These are phyloP conservation scores for Benitochromis conjunctus DNA, from an alignment of 2,113 vertebrate genomes.

Conservation along the genomic window DNA sequence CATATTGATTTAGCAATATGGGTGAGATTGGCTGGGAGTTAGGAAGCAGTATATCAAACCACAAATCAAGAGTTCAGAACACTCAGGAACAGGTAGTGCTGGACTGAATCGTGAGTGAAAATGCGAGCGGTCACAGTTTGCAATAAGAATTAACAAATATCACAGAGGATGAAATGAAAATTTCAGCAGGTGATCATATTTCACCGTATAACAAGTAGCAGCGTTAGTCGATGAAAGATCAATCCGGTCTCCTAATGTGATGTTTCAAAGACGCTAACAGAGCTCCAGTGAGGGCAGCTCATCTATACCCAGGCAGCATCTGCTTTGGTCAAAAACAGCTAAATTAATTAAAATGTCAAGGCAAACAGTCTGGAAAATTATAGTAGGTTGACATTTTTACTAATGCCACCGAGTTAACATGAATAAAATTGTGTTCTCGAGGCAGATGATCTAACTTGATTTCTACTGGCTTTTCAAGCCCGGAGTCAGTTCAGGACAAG, in stretches of 20 bases:
- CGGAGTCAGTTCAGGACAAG: neutral
- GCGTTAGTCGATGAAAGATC: neutral
- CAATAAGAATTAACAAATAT: neutral
- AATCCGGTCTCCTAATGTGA: neutral
- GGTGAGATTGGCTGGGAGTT: constrained; percentile 64
- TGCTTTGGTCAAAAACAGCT: neutral
- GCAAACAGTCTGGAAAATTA: neutral
- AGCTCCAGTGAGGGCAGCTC: neutral
- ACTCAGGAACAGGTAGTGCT: constrained; percentile 26
- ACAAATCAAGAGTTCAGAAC: constrained; percentile 56
- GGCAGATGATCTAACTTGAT: neutral
- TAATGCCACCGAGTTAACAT: neutral
- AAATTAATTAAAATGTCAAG: constrained; percentile 20
- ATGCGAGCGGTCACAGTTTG: neutral
- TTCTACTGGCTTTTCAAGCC: neutral
- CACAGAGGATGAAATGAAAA: neutral
- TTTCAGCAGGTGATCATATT: neutral
- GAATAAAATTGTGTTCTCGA: neutral
- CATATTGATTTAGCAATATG: constrained; percentile 70
- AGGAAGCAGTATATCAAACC: constrained; percentile 52
- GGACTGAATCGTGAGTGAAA: neutral
- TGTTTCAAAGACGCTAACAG: neutral
- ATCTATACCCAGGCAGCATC: neutral
- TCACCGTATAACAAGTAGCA: neutral
- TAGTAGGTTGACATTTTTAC: neutral